Base-by-base conservation (phyloP, 2,888 invertebrate genomes). In the Rambutsinella grinnellia region DNA sequence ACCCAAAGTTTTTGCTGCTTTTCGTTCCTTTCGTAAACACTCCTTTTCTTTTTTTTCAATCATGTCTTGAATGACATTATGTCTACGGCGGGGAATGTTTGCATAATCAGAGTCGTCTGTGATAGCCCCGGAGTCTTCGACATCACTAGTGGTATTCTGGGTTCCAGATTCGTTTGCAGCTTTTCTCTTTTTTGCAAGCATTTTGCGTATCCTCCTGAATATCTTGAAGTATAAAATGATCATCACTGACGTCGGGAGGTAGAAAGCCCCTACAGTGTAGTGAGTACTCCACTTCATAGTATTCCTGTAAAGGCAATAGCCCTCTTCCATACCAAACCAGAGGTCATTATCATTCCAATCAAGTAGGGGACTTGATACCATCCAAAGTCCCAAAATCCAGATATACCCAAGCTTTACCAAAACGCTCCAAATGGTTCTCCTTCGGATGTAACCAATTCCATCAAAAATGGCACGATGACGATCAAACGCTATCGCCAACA, bases 401-500 rank as follows among this genome's bases (percentile, higher is more conserved):
- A 63, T 2, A 13, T 5, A 3, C 2, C 15, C 26, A 49, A 24
- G 3, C 19, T 49, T 51, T 3, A 27, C 2, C 2, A 24, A 6
- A 2, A 51, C 28, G 1, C 2, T 3, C 2, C 5, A 3, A 6
- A 26, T 26, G 10, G 49, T 49, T 49, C 63, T 27, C 2, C 28
- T 1, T 21, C 17, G 63, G n/a, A 49, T 51, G 63, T 63, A 63
- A 2, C 28, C 23, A 17, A 63, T 27, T 19, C 63, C 63, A n/a
- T 63, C 49, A 8, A 10, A 6, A 5, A 63, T 28, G 2, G 28
- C 19, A 1, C 53, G 1, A n/a, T 51, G 51, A 1, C 63, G n/a
- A 19, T 63, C 63, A 17, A 26, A 49, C 2, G 63, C 63, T 51
- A 63, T 63, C 15, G 63, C 63, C 13, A 10, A 8, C 13, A 63